These are phyloP conservation scores for Accipiter cooperii DNA, from an alignment of 2,113 vertebrate species.

Conservation along the genomic window DNA sequence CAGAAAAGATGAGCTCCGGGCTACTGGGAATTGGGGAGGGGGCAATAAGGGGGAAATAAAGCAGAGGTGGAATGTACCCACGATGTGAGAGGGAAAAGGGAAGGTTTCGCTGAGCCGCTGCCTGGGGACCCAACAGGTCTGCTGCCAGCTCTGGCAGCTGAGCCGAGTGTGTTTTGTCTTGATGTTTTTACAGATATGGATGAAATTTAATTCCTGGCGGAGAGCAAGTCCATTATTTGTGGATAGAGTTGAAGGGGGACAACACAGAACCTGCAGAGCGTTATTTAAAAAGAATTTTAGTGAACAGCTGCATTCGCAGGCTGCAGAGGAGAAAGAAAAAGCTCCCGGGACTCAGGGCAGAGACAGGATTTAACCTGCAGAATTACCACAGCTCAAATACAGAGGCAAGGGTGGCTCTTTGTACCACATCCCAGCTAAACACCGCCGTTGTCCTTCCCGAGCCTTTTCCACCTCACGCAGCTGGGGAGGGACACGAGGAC, in stretches of 20 bases:
- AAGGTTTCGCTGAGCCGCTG: neutral
- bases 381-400: accelerated
- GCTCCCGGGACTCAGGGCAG: neutral
- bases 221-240: neutral
- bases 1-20: neutral
- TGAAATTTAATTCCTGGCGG: neutral
- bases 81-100: neutral
- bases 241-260: neutral
- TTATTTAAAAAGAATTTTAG: neutral
- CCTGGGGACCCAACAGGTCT: neutral
- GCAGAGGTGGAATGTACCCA: neutral
- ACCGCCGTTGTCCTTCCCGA: neutral
- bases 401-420: neutral
- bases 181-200: neutral
- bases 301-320: neutral
- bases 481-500: neutral
- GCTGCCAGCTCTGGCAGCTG: neutral
- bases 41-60: neutral
- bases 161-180: neutral
- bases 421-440: neutral
- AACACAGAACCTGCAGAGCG: neutral
- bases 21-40: neutral
- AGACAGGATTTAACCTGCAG: neutral
- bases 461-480: neutral
- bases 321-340: neutral